Percentiles rank a stretch among this genome's conserved stretches.
phyloP scores from a whole-genome alignment of 92 coral and sea anemone species.

The Scolanthus callimorphus region DNA sequence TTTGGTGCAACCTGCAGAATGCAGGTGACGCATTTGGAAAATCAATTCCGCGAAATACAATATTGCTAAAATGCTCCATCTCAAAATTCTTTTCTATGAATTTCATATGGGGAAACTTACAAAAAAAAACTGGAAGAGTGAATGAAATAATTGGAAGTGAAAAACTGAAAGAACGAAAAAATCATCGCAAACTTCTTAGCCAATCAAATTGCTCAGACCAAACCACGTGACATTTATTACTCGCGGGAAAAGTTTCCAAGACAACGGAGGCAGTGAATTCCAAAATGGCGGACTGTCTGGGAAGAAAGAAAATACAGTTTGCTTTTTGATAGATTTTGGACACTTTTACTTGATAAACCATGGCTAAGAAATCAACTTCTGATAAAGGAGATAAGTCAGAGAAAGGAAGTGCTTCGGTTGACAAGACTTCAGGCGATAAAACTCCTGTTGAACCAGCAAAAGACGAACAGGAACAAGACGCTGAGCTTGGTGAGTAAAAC shows the following conservation, averaged over 20 bases:
- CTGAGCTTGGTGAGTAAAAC: constrained; percentile 21
- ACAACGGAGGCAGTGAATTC: background rate
- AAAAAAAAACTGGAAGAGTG: too few relatives aligned
- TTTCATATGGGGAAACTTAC: too few relatives aligned
- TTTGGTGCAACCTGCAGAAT: too few relatives aligned
- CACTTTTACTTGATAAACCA: constrained; percentile 1
- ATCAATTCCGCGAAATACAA: too few relatives aligned
- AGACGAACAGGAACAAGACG: constrained; percentile 47
- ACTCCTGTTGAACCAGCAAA: constrained; percentile 65
- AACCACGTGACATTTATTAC: background rate
- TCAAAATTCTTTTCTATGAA: too few relatives aligned
- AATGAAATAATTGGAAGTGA: too few relatives aligned
- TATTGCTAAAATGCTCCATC: too few relatives aligned
- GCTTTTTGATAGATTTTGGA: background rate
- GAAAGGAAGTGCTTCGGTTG: constrained; percentile 63
- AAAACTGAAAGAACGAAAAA: too few relatives aligned
- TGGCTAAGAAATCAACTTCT: constrained; percentile 74
- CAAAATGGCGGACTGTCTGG: constrained; percentile 1
- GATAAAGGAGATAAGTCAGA: constrained; percentile 64
- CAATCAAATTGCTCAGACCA: background rate
- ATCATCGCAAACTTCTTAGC: background rate
- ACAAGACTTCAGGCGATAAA: constrained; percentile 73
- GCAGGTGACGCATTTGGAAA: too few relatives aligned
- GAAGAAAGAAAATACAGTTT: background rate
- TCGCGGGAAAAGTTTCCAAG: constrained; percentile 1